Percentiles rank a stretch among this genome's conserved stretches.
These are phyloP conservation scores for Lanius ludovicianus DNA, from an alignment of 2,113 vertebrate genomes.

Conservation along the genomic window DNA sequence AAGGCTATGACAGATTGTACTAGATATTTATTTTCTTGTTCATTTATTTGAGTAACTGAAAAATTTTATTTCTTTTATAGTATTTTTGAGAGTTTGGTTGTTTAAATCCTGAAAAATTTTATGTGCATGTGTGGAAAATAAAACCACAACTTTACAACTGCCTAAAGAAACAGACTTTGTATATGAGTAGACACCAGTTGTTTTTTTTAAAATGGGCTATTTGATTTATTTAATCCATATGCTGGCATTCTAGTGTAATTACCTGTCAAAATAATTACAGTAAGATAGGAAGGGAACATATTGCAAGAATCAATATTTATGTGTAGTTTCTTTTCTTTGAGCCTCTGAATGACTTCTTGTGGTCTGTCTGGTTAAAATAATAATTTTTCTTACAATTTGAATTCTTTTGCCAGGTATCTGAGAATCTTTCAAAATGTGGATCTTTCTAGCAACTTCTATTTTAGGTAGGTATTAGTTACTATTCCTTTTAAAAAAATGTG, in stretches of 20 bases:
- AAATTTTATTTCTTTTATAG: neutral
- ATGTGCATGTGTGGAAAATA: neutral
- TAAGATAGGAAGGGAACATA: neutral
- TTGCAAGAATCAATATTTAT: neutral
- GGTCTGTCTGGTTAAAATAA: neutral
- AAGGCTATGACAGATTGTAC: neutral
- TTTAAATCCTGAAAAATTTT: neutral
- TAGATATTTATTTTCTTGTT: neutral
- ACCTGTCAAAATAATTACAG: neutral
- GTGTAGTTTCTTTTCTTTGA: neutral
- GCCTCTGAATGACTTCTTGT: neutral
- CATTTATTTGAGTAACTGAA: neutral
- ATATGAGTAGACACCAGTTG: neutral
- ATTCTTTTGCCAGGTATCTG: slow-evolving; percentile 82
- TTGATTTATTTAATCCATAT: neutral
- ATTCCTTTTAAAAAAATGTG: neutral
- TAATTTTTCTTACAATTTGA: neutral
- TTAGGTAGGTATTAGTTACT: slow-evolving; percentile 81
- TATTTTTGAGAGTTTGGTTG: neutral
- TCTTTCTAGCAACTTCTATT: slow-evolving; percentile 98
- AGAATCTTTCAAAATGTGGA: slow-evolving; percentile 98
- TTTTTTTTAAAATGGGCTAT: neutral
- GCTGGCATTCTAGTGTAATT: neutral
- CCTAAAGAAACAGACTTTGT: neutral
- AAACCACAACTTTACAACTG: neutral